Evolutionary conservation across 2,888 invertebrate species (phyloP).

Genomic region (Cerastis rubricosa): DNA sequence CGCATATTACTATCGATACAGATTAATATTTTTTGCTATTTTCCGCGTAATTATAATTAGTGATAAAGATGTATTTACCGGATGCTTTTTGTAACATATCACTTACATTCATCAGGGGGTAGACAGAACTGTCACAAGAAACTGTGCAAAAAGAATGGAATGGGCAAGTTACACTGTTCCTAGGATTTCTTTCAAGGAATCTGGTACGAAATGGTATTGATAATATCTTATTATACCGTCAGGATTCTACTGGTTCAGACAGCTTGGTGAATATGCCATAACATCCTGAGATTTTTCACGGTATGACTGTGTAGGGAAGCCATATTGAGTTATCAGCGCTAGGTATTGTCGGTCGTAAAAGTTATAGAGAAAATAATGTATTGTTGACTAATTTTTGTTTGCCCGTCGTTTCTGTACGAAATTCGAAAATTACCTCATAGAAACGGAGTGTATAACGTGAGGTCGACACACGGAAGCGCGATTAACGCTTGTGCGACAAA

Average conservation of each 20-base stretch:
- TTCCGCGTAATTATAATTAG: constrained; percentile 64
- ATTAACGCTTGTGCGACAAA: too few species aligned
- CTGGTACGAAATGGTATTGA: constrained; percentile 24
- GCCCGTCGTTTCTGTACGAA: neutral
- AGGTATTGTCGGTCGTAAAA: constrained; percentile 25
- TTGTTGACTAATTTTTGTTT: neutral
- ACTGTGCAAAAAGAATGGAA: neutral
- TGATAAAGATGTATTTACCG: constrained; percentile 54
- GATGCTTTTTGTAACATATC: constrained; percentile 53
- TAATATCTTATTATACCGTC: constrained; percentile 17
- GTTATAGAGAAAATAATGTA: neutral
- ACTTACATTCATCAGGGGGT: constrained; percentile 52
- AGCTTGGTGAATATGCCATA: constrained; percentile 22
- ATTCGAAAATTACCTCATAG: neutral
- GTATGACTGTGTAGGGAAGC: constrained; percentile 4
- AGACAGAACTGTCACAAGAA: constrained; percentile 29
- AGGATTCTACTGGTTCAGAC: constrained; percentile 37
- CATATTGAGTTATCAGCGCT: constrained; percentile 33
- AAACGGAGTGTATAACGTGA: too few species aligned
- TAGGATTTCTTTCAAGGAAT: constrained; percentile 6
- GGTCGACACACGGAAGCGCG: too few species aligned
- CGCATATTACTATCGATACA: constrained; percentile 51
- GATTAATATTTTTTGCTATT: constrained; percentile 64
- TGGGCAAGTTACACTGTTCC: constrained; percentile 31
- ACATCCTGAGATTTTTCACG: constrained; percentile 18